Evolutionary conservation across 2,888 invertebrate genomes (phyloP).

Genomic region (Silvanus unidentatus): DNA sequence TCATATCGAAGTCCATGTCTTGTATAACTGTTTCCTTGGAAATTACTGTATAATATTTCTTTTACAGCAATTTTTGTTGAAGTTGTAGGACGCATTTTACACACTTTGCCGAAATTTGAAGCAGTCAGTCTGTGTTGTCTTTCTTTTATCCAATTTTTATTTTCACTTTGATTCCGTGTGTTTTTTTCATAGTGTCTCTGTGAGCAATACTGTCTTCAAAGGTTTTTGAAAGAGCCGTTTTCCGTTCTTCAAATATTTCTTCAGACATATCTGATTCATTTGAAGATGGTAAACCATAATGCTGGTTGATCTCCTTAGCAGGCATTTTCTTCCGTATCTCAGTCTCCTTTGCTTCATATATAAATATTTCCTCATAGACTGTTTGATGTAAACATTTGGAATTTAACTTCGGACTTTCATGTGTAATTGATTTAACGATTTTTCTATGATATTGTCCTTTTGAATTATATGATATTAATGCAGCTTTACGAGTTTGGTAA

Average conservation of each 20-base stretch:
- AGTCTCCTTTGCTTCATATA: neutral
- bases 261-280: neutral
- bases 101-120: constrained; percentile 6
- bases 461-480: constrained; percentile 32
- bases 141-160: constrained; percentile 5
- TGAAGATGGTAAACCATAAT: too few species aligned
- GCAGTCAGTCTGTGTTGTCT: constrained; percentile 3
- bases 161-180: constrained; percentile 1
- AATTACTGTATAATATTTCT: constrained; percentile 1
- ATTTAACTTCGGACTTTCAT: constrained; percentile 1
- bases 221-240: neutral
- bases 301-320: too few species aligned
- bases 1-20: constrained; percentile 2
- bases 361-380: neutral
- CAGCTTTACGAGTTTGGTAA: constrained; percentile 30
- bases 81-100: constrained; percentile 6
- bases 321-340: neutral
- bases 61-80: constrained; percentile 1
- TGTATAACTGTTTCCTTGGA: neutral
- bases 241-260: neutral
- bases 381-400: too few species aligned
- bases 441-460: neutral
- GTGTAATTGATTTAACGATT: neutral
- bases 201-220: neutral
- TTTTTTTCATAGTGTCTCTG: neutral